Percentiles rank a stretch among this genome's conserved stretches.
Conservation (phyloP, 2,888 invertebrate species). For the Dendrolimus houi region DNA sequence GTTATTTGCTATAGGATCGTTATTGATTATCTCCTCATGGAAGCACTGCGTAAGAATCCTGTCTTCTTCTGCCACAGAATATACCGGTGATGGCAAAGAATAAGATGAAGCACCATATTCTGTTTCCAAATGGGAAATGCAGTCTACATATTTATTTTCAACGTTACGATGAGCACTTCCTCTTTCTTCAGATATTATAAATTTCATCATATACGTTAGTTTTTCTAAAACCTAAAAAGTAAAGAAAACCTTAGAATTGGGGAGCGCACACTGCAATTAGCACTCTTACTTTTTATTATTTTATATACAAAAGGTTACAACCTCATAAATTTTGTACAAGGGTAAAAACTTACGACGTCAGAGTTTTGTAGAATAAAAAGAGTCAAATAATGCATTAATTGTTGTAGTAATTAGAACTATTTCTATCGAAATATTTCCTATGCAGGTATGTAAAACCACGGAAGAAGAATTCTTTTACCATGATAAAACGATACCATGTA, state of each 20-base stretch:
- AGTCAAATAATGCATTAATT: no score
- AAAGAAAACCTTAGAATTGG: not conserved
- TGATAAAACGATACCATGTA: no score
- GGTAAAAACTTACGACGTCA: not conserved
- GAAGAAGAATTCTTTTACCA: no score
- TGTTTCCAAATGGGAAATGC: not conserved
- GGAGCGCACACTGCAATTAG: no score
- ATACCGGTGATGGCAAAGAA: slow-evolving; percentile 23
- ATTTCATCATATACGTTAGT: slow-evolving; percentile 32
- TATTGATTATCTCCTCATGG: not conserved
- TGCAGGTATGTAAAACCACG: no score
- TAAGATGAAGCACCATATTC: not conserved
- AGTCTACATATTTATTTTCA: not conserved
- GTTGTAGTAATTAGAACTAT: no score
- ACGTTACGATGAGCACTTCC: slow-evolving; percentile 2
- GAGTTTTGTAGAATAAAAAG: no score
- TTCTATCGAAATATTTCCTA: no score
- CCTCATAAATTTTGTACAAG: no score
- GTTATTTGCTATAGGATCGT: not conserved
- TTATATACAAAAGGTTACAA: no score
- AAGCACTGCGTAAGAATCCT: slow-evolving; percentile 11
- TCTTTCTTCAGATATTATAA: slow-evolving; percentile 28
- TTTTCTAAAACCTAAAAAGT: slow-evolving; percentile 48
- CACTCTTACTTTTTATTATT: no score
- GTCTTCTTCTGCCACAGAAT: slow-evolving; percentile 31